Percentiles rank a stretch among this genome's conserved stretches.
Conservation (phyloP, 1,140 invertebrate species). For the Eurosta solidaginis region DNA sequence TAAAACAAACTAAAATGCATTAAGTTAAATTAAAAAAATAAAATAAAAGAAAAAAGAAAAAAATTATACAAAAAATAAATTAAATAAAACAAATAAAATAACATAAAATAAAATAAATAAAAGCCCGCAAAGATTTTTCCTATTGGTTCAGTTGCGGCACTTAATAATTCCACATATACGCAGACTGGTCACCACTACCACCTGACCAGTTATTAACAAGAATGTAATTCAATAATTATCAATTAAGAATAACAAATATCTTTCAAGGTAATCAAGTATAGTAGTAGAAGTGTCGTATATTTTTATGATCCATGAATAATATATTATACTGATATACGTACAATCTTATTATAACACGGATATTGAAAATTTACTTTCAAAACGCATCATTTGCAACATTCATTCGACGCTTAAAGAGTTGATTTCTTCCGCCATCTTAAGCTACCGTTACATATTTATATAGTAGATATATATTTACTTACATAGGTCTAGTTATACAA, state of each 20-base stretch:
- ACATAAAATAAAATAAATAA: too few species aligned
- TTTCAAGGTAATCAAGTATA: slow-evolving; percentile 14
- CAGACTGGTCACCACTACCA: too few species aligned
- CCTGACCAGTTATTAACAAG: too few species aligned
- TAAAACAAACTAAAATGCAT: too few species aligned
- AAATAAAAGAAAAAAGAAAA: too few species aligned
- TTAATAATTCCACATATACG: too few species aligned
- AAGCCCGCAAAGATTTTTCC: too few species aligned
- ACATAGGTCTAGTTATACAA: too few species aligned
- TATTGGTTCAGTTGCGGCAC: too few species aligned
- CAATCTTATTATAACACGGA: neutral
- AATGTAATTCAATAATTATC: neutral
- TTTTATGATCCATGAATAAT: neutral
- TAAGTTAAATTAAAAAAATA: too few species aligned
- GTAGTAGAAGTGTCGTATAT: neutral
- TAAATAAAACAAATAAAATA: too few species aligned
- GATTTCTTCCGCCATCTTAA: neutral
- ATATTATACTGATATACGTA: neutral
- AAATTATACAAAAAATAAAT: too few species aligned
- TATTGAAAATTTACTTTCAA: slow-evolving; percentile 8
- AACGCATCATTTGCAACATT: neutral
- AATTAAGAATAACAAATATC: neutral
- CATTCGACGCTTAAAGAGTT: neutral
- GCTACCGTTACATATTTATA: neutral
- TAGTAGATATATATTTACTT: neutral